Base-by-base conservation (phyloP, 2,888 invertebrate genomes). In the Tanypteryx hageni region DNA sequence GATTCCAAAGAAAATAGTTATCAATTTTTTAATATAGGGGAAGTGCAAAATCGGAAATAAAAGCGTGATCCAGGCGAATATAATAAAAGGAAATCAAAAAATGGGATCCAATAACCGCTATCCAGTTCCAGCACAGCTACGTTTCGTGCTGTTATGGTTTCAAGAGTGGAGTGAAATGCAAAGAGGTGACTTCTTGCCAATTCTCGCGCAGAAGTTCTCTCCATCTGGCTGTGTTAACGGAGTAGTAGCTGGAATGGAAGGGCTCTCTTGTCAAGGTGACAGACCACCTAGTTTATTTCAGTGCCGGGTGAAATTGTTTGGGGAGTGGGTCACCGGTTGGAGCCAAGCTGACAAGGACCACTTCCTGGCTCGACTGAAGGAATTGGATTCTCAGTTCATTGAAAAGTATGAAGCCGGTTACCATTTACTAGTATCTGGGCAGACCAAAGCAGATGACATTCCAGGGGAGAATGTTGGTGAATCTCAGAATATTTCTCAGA, bases 161-260 rank as follows among this genome's bases (percentile, higher is more conserved):
- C 96, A 97, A 94, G 98, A 98, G 95, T 98, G 98, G 96, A 98
- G 98, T 94, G 98, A 98, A 94, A 96, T 98, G 95, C 98, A 98
- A 94, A 96, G 97, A 92, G 97, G 97, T 93, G 98, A 98, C 94
- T 98, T 98, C 95, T 94, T 98, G 93, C 97, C 97, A 0, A 96
- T 98, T 93, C 95, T 98, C 83, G 96, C 97, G 59, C 97, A 97
- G 94, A 96, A 96, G 93, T 96, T 96, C 93, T 96, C 96, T 8
- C 95, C 96, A 14, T 96, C 96, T 27, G 96, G 96, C 16, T 96
- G 96, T 92, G 96, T 97, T 4, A 98, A 98, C 94, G 97, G 97
- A 92, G 96, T 98, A 68, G 96, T 97, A 57, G 96, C 97, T 82
- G 96, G 96, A 18, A 95, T 98, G 93, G 96, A 97, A 31, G 96